Conservation (phyloP, 1,140 invertebrate species). For the Rhopalosiphum padi region DNA sequence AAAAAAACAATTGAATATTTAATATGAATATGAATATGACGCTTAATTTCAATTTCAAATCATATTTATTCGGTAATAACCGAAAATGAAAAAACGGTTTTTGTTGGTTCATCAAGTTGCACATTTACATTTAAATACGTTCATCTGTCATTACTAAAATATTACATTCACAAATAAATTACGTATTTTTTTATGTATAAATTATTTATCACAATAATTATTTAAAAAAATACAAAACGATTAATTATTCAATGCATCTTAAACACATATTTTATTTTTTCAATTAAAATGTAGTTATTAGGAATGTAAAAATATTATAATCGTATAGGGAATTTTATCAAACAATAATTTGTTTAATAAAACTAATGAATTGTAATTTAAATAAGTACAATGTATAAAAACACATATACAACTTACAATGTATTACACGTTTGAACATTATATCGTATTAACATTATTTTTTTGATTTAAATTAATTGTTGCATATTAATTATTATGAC, state of each 20-base stretch:
- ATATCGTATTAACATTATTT: neutral
- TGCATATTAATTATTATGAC: neutral
- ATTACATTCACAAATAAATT: neutral
- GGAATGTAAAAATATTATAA: too few relatives aligned
- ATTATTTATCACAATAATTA: neutral
- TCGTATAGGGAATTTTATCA: too few relatives aligned
- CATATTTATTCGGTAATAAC: neutral
- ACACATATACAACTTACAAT: too few relatives aligned
- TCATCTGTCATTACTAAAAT: neutral
- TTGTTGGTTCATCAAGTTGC: neutral
- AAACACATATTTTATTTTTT: neutral
- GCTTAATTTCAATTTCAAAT: neutral
- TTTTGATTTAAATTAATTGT: neutral
- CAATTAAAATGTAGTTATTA: too few relatives aligned
- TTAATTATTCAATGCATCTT: neutral
- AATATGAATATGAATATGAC: neutral
- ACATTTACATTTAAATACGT: neutral
- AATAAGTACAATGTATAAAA: too few relatives aligned
- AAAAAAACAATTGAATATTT: neutral
- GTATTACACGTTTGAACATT: too few relatives aligned
- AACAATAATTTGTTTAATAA: too few relatives aligned
- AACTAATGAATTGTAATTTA: too few relatives aligned
- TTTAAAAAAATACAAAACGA: neutral
- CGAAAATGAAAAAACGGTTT: neutral
- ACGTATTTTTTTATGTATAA: neutral